Evolutionary conservation across 2,113 vertebrate species (phyloP).

Genomic region (Apus apus): DNA sequence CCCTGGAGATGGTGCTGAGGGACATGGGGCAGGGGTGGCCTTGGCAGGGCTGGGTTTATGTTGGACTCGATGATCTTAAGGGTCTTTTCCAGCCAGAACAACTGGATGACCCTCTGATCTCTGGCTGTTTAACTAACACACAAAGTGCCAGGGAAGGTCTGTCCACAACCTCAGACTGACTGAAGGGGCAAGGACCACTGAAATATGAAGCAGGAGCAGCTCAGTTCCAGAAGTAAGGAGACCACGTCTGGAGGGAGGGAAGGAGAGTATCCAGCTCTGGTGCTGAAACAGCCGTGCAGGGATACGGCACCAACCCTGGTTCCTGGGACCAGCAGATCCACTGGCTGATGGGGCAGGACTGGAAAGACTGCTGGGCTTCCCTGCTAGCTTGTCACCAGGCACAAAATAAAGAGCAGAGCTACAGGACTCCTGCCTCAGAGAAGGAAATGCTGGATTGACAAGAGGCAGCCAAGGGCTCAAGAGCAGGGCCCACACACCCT

Average conservation of each 20-base stretch:
- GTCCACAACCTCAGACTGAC: fast-evolving
- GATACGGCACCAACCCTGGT: fast-evolving
- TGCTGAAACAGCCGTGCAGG: fast-evolving
- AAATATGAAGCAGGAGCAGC: not conserved
- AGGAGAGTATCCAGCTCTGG: not conserved
- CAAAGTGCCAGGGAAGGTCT: not conserved
- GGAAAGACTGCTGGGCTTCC: not conserved
- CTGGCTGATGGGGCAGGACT: not conserved
- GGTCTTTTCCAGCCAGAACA: too few relatives aligned
- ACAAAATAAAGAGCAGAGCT: fast-evolving
- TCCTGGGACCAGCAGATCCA: not conserved
- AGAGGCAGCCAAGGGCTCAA: fast-evolving
- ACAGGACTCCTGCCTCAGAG: not conserved
- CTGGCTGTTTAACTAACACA: fast-evolving
- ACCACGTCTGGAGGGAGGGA: too few relatives aligned
- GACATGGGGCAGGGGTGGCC: too few relatives aligned
- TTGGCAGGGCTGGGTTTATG: too few relatives aligned
- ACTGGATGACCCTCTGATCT: not conserved
- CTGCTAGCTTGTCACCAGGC: not conserved
- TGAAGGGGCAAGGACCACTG: fast-evolving
- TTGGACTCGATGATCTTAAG: too few relatives aligned
- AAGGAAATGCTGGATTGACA: fast-evolving
- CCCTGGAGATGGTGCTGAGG: too few relatives aligned
- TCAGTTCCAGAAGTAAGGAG: not conserved
- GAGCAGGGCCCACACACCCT: fast-evolving